Percentiles rank a stretch among this genome's conserved stretches.
These are phyloP conservation scores for Palloptera scutellata DNA, from an alignment of 2,888 invertebrate species.

Conservation along the genomic window DNA sequence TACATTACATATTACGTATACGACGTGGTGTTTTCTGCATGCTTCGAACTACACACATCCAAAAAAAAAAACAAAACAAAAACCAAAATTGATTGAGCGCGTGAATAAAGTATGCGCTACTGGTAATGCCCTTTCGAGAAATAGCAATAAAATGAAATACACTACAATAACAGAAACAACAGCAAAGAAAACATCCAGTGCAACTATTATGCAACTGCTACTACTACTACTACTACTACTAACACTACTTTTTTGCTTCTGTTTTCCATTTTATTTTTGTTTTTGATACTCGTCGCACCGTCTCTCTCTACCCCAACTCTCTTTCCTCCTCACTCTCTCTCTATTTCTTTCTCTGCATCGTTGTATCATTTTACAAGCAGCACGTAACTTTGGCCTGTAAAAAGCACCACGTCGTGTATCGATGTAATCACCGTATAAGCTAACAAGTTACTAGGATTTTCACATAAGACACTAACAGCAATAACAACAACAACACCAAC, in stretches of 20 bases:
- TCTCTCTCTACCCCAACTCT: too few relatives aligned
- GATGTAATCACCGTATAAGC: conserved; percentile 65
- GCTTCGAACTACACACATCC: neutral
- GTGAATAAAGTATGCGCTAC: conserved; percentile 41
- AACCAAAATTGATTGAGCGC: conserved; percentile 53
- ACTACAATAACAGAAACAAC: too few relatives aligned
- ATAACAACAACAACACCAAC: neutral
- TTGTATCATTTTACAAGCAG: neutral
- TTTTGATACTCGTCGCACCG: too few relatives aligned
- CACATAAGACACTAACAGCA: conserved; percentile 21
- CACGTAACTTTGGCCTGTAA: conserved; percentile 21
- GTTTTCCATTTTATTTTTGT: too few relatives aligned
- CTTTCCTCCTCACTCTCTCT: too few relatives aligned
- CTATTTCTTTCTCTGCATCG: too few relatives aligned
- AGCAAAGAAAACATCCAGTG: too few relatives aligned
- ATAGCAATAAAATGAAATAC: conserved; percentile 26
- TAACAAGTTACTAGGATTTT: conserved; percentile 64
- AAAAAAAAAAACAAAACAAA: conserved; percentile 10
- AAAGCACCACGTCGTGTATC: conserved; percentile 60
- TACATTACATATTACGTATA: too few relatives aligned
- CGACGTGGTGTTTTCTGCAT: too few relatives aligned
- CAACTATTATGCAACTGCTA: conserved; percentile 2
- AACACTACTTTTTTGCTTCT: too few relatives aligned
- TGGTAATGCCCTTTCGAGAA: conserved; percentile 25
- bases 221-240: neutral